Evolutionary conservation across 2,113 vertebrate genomes (phyloP).

Genomic region (Aepyceros melampus): DNA sequence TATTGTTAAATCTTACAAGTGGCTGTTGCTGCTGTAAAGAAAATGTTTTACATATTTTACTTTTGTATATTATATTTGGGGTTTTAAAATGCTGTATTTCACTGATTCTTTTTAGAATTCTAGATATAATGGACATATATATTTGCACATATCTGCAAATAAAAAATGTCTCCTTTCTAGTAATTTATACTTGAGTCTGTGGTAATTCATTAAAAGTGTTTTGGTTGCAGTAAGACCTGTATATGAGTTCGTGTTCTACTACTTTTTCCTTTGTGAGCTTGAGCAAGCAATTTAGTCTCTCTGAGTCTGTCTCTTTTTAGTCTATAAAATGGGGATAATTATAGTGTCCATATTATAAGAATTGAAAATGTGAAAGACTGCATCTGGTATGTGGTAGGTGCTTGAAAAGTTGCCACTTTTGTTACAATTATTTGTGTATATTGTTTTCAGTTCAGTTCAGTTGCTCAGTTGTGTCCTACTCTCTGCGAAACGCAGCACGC

Average conservation of each 20-base stretch:
- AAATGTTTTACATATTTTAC: neutral
- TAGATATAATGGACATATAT: neutral
- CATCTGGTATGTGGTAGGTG: neutral
- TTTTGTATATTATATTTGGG: neutral
- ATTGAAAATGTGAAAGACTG: neutral
- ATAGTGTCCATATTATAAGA: neutral
- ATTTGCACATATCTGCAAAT: neutral
- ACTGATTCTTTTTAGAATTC: neutral
- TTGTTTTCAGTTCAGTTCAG: neutral
- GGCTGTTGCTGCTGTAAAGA: neutral
- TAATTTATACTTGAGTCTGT: neutral
- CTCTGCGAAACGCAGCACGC: accelerated
- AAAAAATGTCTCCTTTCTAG: neutral
- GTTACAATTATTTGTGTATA: neutral
- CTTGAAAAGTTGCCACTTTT: neutral
- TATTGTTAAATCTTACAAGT: neutral
- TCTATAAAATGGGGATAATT: neutral
- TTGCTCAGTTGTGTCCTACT: neutral
- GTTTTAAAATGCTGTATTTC: neutral
- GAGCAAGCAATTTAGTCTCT: neutral
- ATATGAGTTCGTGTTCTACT: neutral
- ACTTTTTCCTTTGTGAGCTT: neutral
- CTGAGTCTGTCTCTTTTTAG: neutral
- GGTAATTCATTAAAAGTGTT: neutral
- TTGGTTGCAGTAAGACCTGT: neutral